phyloP scores from a whole-genome alignment of 1,140 invertebrate genomes.

The Camponotus pennsylvanicus region DNA sequence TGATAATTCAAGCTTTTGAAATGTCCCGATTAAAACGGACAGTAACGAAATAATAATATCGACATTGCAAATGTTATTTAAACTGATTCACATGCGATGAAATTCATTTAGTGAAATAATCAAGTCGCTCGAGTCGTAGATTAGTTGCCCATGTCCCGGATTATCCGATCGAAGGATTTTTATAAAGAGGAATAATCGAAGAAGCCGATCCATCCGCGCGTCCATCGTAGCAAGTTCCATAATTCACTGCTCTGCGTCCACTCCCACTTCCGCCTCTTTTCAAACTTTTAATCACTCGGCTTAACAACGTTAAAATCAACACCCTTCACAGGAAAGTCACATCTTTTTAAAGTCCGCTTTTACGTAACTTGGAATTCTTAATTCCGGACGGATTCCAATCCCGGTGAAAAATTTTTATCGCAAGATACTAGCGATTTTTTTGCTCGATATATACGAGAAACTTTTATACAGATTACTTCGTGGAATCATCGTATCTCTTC shows the following conservation, averaged over 20 bases:
- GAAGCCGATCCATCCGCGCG: slow-evolving; percentile 35
- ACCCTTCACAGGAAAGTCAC: slow-evolving; percentile 3
- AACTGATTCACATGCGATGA: slow-evolving; percentile 26
- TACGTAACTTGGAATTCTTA: slow-evolving; percentile 49
- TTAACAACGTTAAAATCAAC: slow-evolving; percentile 62
- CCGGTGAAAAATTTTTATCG: slow-evolving; percentile 8
- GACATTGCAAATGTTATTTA: slow-evolving; percentile 40
- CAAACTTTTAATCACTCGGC: slow-evolving; percentile 55
- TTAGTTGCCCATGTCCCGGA: slow-evolving; percentile 12
- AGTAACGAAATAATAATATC: slow-evolving; percentile 45
- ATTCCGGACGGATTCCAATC: not conserved
- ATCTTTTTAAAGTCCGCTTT: slow-evolving; percentile 44
- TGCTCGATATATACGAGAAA: not conserved
- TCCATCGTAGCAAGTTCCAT: slow-evolving; percentile 37
- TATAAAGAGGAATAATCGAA: slow-evolving; percentile 42
- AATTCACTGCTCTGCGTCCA: slow-evolving; percentile 20
- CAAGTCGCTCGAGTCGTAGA: slow-evolving; percentile 19
- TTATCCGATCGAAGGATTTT: slow-evolving; percentile 52
- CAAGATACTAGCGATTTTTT: not conserved
- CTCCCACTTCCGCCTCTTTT: slow-evolving; percentile 9
- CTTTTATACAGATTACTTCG: not conserved
- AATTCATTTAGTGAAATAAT: slow-evolving; percentile 46
- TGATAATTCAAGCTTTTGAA: slow-evolving; percentile 51
- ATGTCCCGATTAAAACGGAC: slow-evolving; percentile 35
- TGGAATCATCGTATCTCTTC: not conserved